Conservation (phyloP, 2,113 vertebrate genomes). For the Macaca fascicularis region T2T-MFA8v1.1 NC_088378.1:170689501-170690000, state of each 20-base stretch:
- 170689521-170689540: neutral
- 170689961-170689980: neutral
- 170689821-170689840: constrained; percentile 21
- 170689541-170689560: neutral
- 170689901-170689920: neutral
- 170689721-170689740: constrained; percentile 55
- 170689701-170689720: constrained; percentile 72
- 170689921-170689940: constrained; percentile 44
- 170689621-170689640: neutral
- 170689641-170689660: constrained; percentile 43
- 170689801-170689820: neutral
- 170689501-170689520: neutral
- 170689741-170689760: constrained; percentile 69
- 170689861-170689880: neutral
- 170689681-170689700: constrained; percentile 77
- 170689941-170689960: neutral
- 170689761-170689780: constrained; percentile 52
- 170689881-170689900: constrained; percentile 50
- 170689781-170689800: constrained; percentile 23
- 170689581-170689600: constrained; percentile 58
- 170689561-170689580: neutral
- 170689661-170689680: constrained; percentile 76
- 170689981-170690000: neutral
- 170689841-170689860: constrained; percentile 31
- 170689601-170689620: constrained; percentile 7